A percentile compares a stretch with the other conserved stretches of the same genome.
Evolutionary conservation across 2,888 invertebrate genomes (phyloP).

Genomic region (Lypha dubia): DNA sequence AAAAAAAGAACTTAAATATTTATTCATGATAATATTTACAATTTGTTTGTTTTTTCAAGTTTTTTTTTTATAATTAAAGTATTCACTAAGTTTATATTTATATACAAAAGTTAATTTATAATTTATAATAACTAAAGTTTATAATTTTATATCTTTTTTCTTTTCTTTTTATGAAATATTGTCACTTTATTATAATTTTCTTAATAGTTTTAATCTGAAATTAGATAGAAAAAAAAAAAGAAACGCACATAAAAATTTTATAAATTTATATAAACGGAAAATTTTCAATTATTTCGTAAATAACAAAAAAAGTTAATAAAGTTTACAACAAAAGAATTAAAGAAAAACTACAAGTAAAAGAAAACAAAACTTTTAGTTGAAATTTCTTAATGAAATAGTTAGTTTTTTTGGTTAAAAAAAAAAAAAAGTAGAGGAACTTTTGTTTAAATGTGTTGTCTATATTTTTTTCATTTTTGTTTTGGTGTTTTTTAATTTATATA

Average conservation of each 20-base stretch:
- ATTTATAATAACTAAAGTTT: conserved; percentile 47
- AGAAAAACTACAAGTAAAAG: not conserved
- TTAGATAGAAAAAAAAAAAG: conserved; percentile 48
- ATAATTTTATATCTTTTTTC: conserved; percentile 37
- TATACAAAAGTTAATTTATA: conserved; percentile 52
- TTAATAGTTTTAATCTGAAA: conserved; percentile 68
- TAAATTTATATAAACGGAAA: too few species aligned
- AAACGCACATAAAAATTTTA: conserved; percentile 40
- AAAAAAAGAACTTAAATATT: conserved; percentile 60
- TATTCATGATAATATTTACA: conserved; percentile 69
- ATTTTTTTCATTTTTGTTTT: not conserved
- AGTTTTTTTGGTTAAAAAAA: not conserved
- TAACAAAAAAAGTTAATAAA: not conserved
- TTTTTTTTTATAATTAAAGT: conserved; percentile 47
- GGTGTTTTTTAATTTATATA: conserved; percentile 3
- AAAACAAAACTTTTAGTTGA: not conserved
- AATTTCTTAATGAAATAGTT: not conserved
- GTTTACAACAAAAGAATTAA: not conserved
- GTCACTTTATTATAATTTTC: conserved; percentile 65
- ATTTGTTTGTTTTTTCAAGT: conserved; percentile 32
- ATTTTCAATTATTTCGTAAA: not conserved
- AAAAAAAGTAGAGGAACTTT: conserved; percentile 59
- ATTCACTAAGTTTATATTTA: conserved; percentile 40
- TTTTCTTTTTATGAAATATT: too few species aligned
- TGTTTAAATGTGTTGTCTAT: conserved; percentile 34